A percentile compares a stretch with the other conserved stretches of the same genome.
phyloP scores from a whole-genome alignment of 1,140 invertebrate species.

The Homarus americanus region DNA sequence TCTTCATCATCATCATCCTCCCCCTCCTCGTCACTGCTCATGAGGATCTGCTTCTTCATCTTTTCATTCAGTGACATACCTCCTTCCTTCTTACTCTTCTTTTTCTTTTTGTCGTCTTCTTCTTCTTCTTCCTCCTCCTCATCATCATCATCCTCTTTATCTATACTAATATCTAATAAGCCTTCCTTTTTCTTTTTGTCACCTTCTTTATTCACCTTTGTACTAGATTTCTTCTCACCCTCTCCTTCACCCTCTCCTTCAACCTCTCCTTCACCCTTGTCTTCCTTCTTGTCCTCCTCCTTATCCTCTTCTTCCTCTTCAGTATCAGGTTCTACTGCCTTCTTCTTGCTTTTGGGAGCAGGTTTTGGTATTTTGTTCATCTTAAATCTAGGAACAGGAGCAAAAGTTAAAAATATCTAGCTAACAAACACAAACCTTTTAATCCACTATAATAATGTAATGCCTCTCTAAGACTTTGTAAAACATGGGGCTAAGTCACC shows the following conservation, averaged over 20 bases:
- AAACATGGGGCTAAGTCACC: too few species aligned
- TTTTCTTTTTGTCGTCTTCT: conserved; percentile 3
- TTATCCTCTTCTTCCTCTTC: conserved; percentile 34
- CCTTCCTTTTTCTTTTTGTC: conserved; percentile 65
- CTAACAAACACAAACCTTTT: too few species aligned
- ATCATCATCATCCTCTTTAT: conserved; percentile 66
- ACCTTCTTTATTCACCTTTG: conserved; percentile 73
- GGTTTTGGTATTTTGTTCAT: neutral
- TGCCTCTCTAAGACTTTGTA: too few species aligned
- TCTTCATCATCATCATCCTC: conserved; percentile 72
- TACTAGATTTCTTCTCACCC: conserved; percentile 72
- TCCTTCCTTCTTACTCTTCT: conserved; percentile 57
- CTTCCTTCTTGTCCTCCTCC: conserved; percentile 48
- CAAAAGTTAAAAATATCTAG: neutral
- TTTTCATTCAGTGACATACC: conserved; percentile 67
- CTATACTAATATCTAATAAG: conserved; percentile 66
- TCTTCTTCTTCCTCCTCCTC: conserved; percentile 68
- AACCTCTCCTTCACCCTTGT: conserved; percentile 28
- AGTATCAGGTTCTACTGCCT: neutral
- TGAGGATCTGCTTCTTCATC: conserved; percentile 70
- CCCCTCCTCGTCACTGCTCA: conserved; percentile 72
- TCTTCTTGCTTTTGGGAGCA: conserved; percentile 32
- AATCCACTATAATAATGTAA: too few species aligned
- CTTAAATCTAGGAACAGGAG: neutral
- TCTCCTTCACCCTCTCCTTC: conserved; percentile 38